Conservation (phyloP, 2,113 vertebrate species). For the Tyrannus savana region DNA sequence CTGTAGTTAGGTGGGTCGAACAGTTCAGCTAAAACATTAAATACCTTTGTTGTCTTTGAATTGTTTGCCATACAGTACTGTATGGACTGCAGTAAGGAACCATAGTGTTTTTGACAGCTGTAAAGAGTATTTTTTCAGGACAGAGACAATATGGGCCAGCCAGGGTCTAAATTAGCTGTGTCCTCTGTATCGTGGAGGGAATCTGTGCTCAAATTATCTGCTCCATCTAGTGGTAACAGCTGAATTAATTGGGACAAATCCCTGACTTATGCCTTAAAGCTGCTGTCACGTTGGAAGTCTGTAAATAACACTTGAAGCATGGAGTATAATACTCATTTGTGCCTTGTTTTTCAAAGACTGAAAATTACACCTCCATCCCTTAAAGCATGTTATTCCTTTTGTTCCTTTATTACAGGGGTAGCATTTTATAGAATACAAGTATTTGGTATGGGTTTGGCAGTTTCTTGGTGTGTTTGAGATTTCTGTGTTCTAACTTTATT, state of each 20-base stretch:
- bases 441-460: neutral
- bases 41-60: neutral
- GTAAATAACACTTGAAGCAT: neutral
- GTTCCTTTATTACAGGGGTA: neutral
- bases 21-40: neutral
- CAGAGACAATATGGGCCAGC: neutral
- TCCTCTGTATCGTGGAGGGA: neutral
- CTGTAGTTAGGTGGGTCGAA: neutral
- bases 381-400: neutral
- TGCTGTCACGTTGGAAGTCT: neutral
- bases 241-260: neutral
- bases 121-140: neutral
- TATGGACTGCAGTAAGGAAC: neutral
- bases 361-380: neutral
- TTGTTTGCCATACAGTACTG: neutral
- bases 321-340: neutral
- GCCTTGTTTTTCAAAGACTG: neutral
- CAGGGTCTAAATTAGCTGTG: neutral
- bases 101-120: neutral
- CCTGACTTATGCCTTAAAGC: neutral
- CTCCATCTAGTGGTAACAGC: slow-evolving; percentile 43
- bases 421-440: neutral
- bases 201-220: neutral
- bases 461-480: neutral
- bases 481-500: neutral